Evolutionary conservation across 1,140 invertebrate species (phyloP).

Genomic region (Drosophila parvula): DNA sequence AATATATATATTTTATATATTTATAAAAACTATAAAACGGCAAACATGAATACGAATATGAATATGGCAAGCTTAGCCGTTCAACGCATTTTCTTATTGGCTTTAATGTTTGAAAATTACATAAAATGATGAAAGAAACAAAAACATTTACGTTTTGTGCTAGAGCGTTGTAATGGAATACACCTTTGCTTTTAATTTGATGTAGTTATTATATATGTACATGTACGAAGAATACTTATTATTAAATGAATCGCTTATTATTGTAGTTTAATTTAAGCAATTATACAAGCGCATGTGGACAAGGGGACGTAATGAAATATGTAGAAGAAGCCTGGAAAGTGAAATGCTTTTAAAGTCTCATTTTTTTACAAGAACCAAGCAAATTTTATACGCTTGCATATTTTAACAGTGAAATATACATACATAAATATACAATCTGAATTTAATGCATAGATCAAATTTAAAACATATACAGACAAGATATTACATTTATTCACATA

Average conservation of each 20-base stretch:
- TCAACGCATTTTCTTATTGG: conserved; percentile 77
- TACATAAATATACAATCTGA: conserved; percentile 72
- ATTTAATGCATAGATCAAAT: conserved; percentile 68
- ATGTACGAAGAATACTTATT: conserved; percentile 64
- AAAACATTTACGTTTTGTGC: conserved; percentile 46
- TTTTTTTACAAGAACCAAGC: conserved; percentile 82
- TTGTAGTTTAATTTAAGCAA: conserved; percentile 83
- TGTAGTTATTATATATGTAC: conserved; percentile 72
- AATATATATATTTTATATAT: conserved; percentile 79
- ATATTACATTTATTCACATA: conserved; percentile 38
- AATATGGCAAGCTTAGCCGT: conserved; percentile 69
- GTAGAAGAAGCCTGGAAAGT: conserved; percentile 72
- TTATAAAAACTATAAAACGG: conserved; percentile 77
- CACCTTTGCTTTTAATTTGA: conserved; percentile 71
- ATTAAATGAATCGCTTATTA: conserved; percentile 80
- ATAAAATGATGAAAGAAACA: conserved; percentile 16
- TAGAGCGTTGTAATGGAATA: conserved; percentile 56
- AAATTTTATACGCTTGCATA: conserved; percentile 78
- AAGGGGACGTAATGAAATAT: conserved; percentile 54
- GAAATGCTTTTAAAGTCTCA: conserved; percentile 82
- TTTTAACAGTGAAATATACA: conserved; percentile 76
- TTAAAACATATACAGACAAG: conserved; percentile 63
- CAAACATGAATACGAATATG: conserved; percentile 58
- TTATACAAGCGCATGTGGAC: conserved; percentile 70
- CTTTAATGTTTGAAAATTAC: conserved; percentile 73